Evolutionary conservation across 2,888 invertebrate species (phyloP).

Genomic region (Nephrotoma guestfalica): DNA sequence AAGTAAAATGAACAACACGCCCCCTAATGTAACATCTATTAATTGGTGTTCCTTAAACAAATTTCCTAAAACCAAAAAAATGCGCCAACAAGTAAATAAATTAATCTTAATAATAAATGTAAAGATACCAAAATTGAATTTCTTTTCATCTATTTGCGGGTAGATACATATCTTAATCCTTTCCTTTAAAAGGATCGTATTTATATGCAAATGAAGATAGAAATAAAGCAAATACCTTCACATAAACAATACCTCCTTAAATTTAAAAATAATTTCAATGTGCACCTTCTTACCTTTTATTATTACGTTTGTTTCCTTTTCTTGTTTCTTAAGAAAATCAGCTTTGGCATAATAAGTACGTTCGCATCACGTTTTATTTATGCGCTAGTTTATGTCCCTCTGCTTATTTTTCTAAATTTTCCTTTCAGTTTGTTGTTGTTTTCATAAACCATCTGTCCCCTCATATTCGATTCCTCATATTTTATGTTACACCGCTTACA

Average conservation of each 20-base stretch:
- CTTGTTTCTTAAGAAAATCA: neutral
- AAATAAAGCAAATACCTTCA: neutral
- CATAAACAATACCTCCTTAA: neutral
- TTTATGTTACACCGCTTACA: too few relatives aligned
- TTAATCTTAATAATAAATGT: neutral
- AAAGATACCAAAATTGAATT: neutral
- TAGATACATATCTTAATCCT: neutral
- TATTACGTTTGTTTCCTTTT: neutral
- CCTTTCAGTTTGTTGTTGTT: neutral
- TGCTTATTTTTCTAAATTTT: neutral
- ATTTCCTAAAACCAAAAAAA: neutral
- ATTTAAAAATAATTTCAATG: neutral
- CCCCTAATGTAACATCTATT: neutral
- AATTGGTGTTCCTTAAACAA: neutral
- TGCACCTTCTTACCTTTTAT: neutral
- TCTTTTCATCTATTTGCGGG: neutral
- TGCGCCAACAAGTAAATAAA: neutral
- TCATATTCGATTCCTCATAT: neutral
- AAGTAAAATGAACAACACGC: too few relatives aligned
- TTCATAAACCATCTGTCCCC: neutral
- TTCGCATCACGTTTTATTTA: neutral
- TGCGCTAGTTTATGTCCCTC: neutral
- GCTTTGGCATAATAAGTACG: neutral
- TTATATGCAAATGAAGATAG: neutral
- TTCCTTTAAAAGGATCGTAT: neutral